phyloP scores from a whole-genome alignment of 1,140 invertebrate species.

The Homarus americanus region DNA sequence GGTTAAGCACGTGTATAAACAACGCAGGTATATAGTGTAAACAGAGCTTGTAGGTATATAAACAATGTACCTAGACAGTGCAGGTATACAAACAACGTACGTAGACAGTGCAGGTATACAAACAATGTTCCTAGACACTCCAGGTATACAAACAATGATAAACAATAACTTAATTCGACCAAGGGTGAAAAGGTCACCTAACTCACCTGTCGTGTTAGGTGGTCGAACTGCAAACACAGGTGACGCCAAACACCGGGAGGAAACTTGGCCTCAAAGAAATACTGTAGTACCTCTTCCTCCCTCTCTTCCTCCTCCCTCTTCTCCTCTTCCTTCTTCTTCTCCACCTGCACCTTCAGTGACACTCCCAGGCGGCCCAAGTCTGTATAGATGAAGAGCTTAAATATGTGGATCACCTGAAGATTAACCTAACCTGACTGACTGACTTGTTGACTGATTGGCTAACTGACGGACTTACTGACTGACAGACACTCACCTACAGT shows the following conservation, averaged over 20 bases:
- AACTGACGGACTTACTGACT: background rate
- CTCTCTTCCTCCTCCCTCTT: background rate
- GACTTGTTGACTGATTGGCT: background rate
- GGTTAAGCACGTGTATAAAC: no score
- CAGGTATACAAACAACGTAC: no score
- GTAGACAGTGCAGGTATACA: no score
- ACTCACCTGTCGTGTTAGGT: conserved; percentile 24
- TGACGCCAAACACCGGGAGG: conserved; percentile 58
- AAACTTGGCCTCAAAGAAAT: conserved; percentile 52
- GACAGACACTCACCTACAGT: conserved; percentile 19
- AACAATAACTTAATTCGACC: no score
- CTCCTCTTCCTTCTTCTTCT: background rate
- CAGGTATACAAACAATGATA: no score
- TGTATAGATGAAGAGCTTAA: background rate
- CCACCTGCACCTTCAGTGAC: conserved; percentile 9
- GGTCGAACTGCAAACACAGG: conserved; percentile 45
- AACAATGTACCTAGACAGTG: no score
- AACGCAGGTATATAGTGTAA: no score
- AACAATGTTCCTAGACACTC: no score
- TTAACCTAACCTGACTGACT: background rate
- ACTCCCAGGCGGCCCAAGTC: conserved; percentile 11
- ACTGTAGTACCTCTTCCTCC: background rate
- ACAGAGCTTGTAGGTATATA: no score
- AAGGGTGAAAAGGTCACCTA: no score
- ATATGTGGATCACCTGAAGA: background rate